Evolutionary conservation across 2,888 invertebrate genomes (phyloP).

Genomic region (Drosophila suboccidentalis): DNA sequence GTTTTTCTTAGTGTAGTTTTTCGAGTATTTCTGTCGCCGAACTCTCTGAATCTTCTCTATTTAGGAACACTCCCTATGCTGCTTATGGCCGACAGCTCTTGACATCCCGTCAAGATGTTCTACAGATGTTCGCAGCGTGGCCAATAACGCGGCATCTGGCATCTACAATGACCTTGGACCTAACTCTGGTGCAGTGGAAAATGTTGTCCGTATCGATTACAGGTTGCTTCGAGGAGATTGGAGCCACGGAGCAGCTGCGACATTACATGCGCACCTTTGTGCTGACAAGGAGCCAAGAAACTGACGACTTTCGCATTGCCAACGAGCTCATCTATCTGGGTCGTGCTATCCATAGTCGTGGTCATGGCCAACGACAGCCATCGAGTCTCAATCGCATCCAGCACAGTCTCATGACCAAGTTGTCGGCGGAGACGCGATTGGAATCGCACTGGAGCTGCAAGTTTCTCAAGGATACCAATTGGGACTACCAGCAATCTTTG

Average conservation of each 20-base stretch:
- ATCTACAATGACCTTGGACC: slow-evolving; percentile 44
- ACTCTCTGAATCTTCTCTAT: background rate
- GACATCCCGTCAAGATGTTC: slow-evolving; percentile 12
- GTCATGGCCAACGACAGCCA: slow-evolving; percentile 7
- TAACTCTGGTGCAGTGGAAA: slow-evolving; percentile 26
- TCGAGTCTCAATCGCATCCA: slow-evolving; percentile 19
- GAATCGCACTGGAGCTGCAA: slow-evolving; percentile 37
- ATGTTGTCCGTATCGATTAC: slow-evolving; percentile 32
- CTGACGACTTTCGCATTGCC: slow-evolving; percentile 42
- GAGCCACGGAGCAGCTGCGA: background rate
- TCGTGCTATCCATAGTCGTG: slow-evolving; percentile 19
- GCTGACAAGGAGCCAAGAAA: slow-evolving; percentile 20
- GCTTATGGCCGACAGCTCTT: slow-evolving; percentile 15
- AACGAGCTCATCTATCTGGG: slow-evolving; percentile 48
- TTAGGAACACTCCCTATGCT: slow-evolving; percentile 33
- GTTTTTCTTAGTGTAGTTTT: too few relatives aligned
- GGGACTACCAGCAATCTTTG: slow-evolving; percentile 51
- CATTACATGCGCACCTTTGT: slow-evolving; percentile 46
- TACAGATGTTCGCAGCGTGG: slow-evolving; percentile 40
- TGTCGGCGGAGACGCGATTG: slow-evolving; percentile 38
- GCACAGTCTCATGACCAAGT: slow-evolving; percentile 13
- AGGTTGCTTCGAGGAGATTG: slow-evolving; percentile 39
- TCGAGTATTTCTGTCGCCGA: background rate
- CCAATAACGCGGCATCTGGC: slow-evolving; percentile 38
- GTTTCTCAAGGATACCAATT: slow-evolving; percentile 50